These are phyloP conservation scores for Ennomos fuscantarius DNA, from an alignment of 2,888 invertebrate species.

Conservation along the genomic window DNA sequence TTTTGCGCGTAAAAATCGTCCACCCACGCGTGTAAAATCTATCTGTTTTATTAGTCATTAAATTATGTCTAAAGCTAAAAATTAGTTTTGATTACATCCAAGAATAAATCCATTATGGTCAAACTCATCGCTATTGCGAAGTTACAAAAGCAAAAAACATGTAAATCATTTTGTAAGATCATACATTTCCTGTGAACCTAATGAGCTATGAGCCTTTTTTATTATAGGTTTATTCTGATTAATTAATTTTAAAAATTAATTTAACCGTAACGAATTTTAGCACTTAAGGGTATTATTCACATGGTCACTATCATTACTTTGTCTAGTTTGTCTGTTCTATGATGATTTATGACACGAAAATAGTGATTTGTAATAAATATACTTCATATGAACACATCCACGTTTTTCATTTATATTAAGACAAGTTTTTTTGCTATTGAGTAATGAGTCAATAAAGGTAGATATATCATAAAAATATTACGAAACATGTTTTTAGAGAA, in stretches of 20 bases:
- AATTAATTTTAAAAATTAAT: slow-evolving; percentile 30
- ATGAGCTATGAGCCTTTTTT: slow-evolving; percentile 2
- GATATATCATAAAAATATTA: too few species aligned
- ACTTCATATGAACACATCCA: background rate
- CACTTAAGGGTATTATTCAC: slow-evolving; percentile 18
- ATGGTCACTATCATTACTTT: slow-evolving; percentile 27
- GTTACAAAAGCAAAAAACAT: background rate
- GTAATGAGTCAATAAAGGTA: too few species aligned
- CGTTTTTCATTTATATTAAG: too few species aligned
- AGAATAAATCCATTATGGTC: slow-evolving; percentile 24
- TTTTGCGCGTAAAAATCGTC: slow-evolving; percentile 34
- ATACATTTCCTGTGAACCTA: background rate
- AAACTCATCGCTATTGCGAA: background rate
- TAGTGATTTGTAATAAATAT: slow-evolving; percentile 15
- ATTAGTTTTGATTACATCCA: slow-evolving; percentile 16
- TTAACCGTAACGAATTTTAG: slow-evolving; percentile 28
- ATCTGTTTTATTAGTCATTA: slow-evolving; percentile 20
- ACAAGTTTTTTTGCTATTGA: too few species aligned
- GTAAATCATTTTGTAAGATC: background rate
- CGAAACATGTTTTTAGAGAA: too few species aligned
- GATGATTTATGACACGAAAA: slow-evolving; percentile 21
- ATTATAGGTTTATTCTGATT: slow-evolving; percentile 9
- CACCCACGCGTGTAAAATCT: slow-evolving; percentile 32
- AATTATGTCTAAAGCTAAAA: slow-evolving; percentile 11
- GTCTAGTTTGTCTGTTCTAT: slow-evolving; percentile 19